Percentiles rank a stretch among this genome's conserved stretches.
phyloP scores from a whole-genome alignment of 1,140 invertebrate genomes.

The Meloidogyne exigua region DNA sequence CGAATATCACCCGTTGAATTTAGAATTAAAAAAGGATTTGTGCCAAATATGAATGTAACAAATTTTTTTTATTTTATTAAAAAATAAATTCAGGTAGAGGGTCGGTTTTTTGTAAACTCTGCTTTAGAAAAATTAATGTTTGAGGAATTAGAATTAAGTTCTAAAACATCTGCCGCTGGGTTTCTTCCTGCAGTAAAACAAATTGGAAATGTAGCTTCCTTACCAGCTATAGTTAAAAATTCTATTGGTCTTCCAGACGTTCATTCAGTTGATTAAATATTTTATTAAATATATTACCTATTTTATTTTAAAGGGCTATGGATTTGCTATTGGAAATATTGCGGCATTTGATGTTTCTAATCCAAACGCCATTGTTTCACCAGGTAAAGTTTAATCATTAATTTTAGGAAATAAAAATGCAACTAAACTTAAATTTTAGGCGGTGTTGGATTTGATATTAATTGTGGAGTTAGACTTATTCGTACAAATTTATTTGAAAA shows the following conservation, averaged over 20 bases:
- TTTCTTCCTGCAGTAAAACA: conserved; percentile 98
- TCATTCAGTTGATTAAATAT: conserved; percentile 74
- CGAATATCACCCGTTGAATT: conserved; percentile 80
- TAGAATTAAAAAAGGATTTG: conserved; percentile 97
- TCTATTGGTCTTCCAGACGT: conserved; percentile 89
- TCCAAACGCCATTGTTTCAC: conserved; percentile 89
- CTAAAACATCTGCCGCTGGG: conserved; percentile 73
- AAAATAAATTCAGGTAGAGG: conserved; percentile 77
- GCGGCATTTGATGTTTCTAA: conserved; percentile 95
- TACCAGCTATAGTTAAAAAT: conserved; percentile 90
- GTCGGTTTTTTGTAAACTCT: conserved; percentile 93
- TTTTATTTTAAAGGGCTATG: conserved; percentile 75
- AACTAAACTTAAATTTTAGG: conserved; percentile 62
- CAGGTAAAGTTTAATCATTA: conserved; percentile 67
- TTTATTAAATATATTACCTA: neutral
- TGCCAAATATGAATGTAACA: conserved; percentile 94
- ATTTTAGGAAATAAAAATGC: neutral
- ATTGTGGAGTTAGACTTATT: conserved; percentile 91
- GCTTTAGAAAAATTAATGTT: conserved; percentile 92
- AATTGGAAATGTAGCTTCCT: conserved; percentile 96
- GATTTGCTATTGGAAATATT: conserved; percentile 99
- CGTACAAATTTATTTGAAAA: conserved; percentile 91
- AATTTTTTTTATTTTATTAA: neutral
- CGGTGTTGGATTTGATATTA: conserved; percentile 98
- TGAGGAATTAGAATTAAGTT: conserved; percentile 88